Base-by-base conservation (phyloP, 2,888 invertebrate species). In the Oxystoma pomonae region DNA sequence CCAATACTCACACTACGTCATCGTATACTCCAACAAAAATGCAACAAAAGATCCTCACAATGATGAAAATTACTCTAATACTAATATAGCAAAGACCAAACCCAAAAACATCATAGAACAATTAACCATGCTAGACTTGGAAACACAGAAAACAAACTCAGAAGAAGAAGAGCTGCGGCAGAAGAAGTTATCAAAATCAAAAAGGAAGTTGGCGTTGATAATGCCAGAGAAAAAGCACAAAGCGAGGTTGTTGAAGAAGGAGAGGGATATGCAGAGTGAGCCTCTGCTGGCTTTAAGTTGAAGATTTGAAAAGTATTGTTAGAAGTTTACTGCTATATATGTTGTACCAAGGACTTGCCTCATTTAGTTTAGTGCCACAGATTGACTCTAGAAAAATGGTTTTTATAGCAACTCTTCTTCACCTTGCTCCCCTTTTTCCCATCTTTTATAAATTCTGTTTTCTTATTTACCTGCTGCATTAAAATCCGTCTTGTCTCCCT, bases 21-120 rank as follows among this genome's bases (percentile, higher is more conserved):
- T 93, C 0, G 92, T 93, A 0, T 93, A 93, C 75, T 91, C 90
- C 0, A 91, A 91, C 70, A 90, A 90, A 76, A 92, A 92, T 72
- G 86, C 86, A 5, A 90, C 88, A 1, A 67, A 35, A 7, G 35
- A 7, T 35, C 3, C 12, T 35, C 35, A 35, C 21, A 21, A 16
- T 16, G 22, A 62, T 80, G 81, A 70, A 81, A 81, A 73, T 77
- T 80, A 1, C 56, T 35, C 12, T 7, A 16, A 63, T 5, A 55
- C 59, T n/a, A 67, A 65, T 12, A 62, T 67, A 61, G 57, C 60
- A 0, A 67, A 65, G 82, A 17, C 7, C 18, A 3, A 69, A 81
- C 70, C 83, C 79, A 90, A 91, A 73, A 93, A 93, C 75, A 93
- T 93, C 61, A 88, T 92, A 68, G 93, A 93, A 77, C 90, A 90